These are phyloP conservation scores for Gymnocheta viridis DNA, from an alignment of 2,888 invertebrate species.

Conservation along the genomic window DNA sequence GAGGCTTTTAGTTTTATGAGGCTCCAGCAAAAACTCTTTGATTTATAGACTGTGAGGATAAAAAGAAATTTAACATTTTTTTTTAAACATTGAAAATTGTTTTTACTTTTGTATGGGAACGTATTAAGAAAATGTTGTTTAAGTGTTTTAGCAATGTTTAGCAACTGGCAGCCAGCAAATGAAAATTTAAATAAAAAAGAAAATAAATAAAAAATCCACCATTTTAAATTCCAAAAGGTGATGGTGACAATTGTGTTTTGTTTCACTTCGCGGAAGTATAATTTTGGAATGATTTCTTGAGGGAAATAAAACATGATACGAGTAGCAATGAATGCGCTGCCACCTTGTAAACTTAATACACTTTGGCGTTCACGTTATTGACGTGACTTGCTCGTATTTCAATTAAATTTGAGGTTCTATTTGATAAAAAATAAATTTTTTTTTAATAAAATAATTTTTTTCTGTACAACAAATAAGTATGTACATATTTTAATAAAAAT, in stretches of 20 bases:
- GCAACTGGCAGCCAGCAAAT: slow-evolving; percentile 8
- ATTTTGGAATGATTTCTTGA: not conserved
- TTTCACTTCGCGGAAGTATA: not conserved
- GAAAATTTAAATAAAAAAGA: slow-evolving; percentile 26
- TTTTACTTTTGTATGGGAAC: slow-evolving; percentile 49
- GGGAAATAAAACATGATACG: not conserved
- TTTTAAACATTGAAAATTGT: slow-evolving; percentile 61
- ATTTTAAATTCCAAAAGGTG: not conserved
- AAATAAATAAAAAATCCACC: not conserved
- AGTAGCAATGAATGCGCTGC: too few species aligned
- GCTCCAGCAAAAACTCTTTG: slow-evolving; percentile 33
- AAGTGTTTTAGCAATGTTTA: slow-evolving; percentile 24
- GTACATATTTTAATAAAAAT: not conserved
- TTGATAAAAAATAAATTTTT: not conserved
- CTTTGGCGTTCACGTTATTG: too few species aligned
- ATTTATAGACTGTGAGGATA: slow-evolving; percentile 64
- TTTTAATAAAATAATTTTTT: not conserved
- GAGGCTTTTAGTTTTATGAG: slow-evolving; percentile 22
- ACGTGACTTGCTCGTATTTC: too few species aligned
- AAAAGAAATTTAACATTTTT: slow-evolving; percentile 65
- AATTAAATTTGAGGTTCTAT: not conserved
- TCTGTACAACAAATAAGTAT: not conserved
- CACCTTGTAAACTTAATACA: too few species aligned
- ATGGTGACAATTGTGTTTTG: slow-evolving; percentile 18
- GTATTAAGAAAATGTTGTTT: slow-evolving; percentile 40